Conservation (phyloP, 2,888 invertebrate species). For the Rhorus exstirpatorius region DNA sequence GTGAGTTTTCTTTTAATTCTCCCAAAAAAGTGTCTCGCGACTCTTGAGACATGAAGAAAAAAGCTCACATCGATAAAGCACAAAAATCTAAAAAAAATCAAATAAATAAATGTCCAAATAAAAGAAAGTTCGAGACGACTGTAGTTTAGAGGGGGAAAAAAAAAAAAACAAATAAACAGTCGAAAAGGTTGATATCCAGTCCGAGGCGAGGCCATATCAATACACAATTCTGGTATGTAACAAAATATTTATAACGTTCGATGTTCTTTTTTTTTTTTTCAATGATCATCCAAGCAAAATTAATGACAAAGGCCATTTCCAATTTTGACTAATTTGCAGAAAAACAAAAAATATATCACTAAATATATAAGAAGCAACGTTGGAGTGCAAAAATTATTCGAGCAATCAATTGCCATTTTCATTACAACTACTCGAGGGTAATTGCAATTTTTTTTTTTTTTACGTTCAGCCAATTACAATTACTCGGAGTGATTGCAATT, state of each 20-base stretch:
- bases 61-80: conserved; percentile 68
- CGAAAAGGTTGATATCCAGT: conserved; percentile 26
- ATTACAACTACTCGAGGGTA: too few relatives aligned
- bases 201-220: conserved; percentile 67
- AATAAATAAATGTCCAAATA: conserved; percentile 40
- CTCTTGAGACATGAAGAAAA: conserved; percentile 17
- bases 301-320: not conserved
- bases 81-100: conserved; percentile 68
- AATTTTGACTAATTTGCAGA: not conserved
- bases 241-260: not conserved
- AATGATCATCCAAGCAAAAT: not conserved
- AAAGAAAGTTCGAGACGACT: conserved; percentile 61
- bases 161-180: conserved; percentile 1
- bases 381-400: too few relatives aligned
- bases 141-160: conserved; percentile 21
- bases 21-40: not conserved
- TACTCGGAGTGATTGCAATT: too few relatives aligned
- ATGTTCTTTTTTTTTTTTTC: not conserved
- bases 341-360: too few relatives aligned
- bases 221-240: conserved; percentile 31
- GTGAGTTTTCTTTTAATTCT: conserved; percentile 40
- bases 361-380: too few relatives aligned
- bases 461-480: too few relatives aligned
- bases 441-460: conserved; percentile 10
- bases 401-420: too few relatives aligned